Evolutionary conservation across 2,113 vertebrate genomes (phyloP), one percentile per base, ranked within the genome.

Genomic region (Mystacornis crossleyi): DNA sequence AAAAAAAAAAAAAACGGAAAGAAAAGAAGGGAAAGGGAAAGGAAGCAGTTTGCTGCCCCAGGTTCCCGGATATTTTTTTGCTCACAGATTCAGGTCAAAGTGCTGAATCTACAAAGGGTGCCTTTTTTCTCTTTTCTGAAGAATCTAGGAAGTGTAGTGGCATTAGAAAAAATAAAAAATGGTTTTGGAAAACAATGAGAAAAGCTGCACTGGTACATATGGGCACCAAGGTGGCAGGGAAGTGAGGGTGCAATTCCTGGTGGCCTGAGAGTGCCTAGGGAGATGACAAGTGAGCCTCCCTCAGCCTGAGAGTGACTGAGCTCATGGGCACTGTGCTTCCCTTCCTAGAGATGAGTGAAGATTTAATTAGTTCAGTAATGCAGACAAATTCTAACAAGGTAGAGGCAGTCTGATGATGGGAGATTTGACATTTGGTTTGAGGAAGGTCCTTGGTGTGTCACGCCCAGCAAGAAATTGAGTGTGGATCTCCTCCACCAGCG

Each of bases 321-420:
- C 31, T 69, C 4, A 0, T 57, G 73, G 55, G 13, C 0, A 0
- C 40, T 78, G 31, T 40, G 10, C 9, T 81, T 8, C 26, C 6
- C 42, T 66, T 74, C 38, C 42, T 47, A 55, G 48, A 71, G 54
- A 43, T 0, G 3, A 78, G 10, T n/a, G 14, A 72, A 82, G 34
- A 51, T 43, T 54, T 69, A 47, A n/a, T 57, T 80, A 21, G 26
- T 34, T 64, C 38, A 75, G 8, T 40, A 80, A n/a, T 31, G 36
- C 48, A 57, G 61, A 55, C 8, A 33, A 51, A 60, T 75, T 84
- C 18, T 26, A 48, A 71, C 14, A 33, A 26, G 55, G 12, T 54
- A 20, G 33, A 81, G 58, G n/a, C 53, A 47, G 15, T 16, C 34
- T 81, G 51, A 25, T 38, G n/a, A 33, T 55, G 66, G 26, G 19